Evolutionary conservation across 2,888 invertebrate species (phyloP).

Genomic region (Drosophila peninsularis): DNA sequence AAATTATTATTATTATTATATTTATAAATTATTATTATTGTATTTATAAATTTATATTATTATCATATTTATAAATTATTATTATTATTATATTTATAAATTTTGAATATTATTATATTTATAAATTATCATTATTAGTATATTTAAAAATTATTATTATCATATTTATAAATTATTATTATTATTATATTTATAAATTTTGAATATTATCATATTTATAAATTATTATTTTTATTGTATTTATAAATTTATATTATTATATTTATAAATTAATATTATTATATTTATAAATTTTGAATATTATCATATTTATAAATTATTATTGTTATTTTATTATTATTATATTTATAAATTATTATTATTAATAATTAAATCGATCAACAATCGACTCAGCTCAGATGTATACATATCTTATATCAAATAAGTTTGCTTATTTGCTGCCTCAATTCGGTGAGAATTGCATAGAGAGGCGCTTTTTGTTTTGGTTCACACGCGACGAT

Average conservation of each 20-base stretch:
- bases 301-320: too few species aligned
- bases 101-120: not conserved
- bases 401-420: not conserved
- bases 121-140: not conserved
- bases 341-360: not conserved
- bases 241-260: not conserved
- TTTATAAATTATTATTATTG: not conserved
- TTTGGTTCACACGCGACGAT: conserved; percentile 62
- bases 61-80: too few species aligned
- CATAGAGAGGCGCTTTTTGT: conserved; percentile 17
- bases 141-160: too few species aligned
- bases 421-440: not conserved
- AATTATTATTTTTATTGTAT: too few species aligned
- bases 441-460: conserved; percentile 23
- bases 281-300: too few species aligned
- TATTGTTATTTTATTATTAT: too few species aligned
- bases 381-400: not conserved
- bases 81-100: too few species aligned
- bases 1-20: too few species aligned
- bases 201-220: too few species aligned
- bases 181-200: not conserved
- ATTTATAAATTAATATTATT: not conserved
- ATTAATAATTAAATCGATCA: not conserved
- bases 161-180: not conserved
- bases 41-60: not conserved